phyloP scores from a whole-genome alignment of 1,140 invertebrate genomes.

The Augochlora pura region DNA sequence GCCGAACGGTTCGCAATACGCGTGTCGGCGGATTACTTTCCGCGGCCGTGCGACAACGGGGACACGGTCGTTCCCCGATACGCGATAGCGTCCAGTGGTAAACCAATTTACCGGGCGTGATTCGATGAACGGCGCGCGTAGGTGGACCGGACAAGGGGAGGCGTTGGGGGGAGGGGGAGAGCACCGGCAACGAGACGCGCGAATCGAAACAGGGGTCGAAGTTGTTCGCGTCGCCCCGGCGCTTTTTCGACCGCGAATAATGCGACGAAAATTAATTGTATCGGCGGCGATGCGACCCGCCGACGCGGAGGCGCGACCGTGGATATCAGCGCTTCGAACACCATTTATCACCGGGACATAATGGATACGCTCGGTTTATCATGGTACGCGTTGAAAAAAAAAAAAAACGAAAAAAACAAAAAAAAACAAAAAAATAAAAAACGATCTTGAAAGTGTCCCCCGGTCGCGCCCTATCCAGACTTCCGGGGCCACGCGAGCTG shows the following conservation, averaged over 20 bases:
- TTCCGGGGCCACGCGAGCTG: conserved; percentile 1
- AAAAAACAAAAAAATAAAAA: conserved; percentile 28
- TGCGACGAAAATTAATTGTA: conserved; percentile 47
- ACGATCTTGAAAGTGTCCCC: conserved; percentile 43
- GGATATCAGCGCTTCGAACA: neutral
- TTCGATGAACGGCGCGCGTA: conserved; percentile 18
- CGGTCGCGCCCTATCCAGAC: conserved; percentile 11
- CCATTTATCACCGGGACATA: conserved; percentile 40
- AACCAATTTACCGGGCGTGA: conserved; percentile 30
- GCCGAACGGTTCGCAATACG: neutral
- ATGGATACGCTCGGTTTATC: conserved; percentile 47
- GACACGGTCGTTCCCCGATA: conserved; percentile 23
- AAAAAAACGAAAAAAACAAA: conserved; percentile 22
- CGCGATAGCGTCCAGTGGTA: neutral
- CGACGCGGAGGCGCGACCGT: neutral
- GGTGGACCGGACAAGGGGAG: conserved; percentile 1
- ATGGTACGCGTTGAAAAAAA: conserved; percentile 11
- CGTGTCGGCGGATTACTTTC: conserved; percentile 25
- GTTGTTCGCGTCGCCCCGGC: neutral
- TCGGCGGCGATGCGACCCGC: neutral
- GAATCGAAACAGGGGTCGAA: conserved; percentile 6
- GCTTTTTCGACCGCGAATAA: conserved; percentile 45
- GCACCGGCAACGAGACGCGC: neutral
- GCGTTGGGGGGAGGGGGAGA: too few species aligned
- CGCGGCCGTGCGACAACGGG: neutral